Conservation (phyloP, 2,797 vertebrate genomes). For the Myotis daubentonii region DNA sequence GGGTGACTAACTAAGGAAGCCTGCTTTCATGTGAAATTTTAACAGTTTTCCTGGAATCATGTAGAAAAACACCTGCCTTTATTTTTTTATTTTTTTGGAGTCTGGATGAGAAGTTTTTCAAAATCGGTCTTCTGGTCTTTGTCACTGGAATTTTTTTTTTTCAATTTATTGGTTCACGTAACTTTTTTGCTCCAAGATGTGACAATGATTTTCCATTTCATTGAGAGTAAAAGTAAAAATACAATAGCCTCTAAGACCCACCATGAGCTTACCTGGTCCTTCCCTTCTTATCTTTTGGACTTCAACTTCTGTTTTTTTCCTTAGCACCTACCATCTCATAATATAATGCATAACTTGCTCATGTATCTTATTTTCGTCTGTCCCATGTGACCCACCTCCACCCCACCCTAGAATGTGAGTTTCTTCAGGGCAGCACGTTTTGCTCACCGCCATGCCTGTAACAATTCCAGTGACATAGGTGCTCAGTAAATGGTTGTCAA, state of each 20-base stretch:
- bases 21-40: not conserved
- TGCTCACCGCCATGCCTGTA: not conserved
- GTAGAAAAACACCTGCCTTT: constrained; percentile 25
- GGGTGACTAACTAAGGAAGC: constrained; percentile 24
- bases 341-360: not conserved
- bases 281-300: not conserved
- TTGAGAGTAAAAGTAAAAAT: not conserved
- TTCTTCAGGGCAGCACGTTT: not conserved
- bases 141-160: not conserved
- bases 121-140: not conserved
- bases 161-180: not conserved
- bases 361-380: not conserved
- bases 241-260: not conserved
- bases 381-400: not conserved
- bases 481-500: not conserved
- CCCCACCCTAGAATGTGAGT: not conserved
- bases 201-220: not conserved
- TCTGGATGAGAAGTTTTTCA: not conserved
- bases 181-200: not conserved
- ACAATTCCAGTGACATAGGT: not conserved
- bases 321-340: not conserved
- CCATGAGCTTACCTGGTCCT: rapidly evolving
- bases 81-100: not conserved
- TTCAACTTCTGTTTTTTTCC: not conserved
- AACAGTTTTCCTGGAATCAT: not conserved